These are phyloP conservation scores for Apoda limacodes DNA, from an alignment of 2,888 invertebrate species.

Conservation along the genomic window DNA sequence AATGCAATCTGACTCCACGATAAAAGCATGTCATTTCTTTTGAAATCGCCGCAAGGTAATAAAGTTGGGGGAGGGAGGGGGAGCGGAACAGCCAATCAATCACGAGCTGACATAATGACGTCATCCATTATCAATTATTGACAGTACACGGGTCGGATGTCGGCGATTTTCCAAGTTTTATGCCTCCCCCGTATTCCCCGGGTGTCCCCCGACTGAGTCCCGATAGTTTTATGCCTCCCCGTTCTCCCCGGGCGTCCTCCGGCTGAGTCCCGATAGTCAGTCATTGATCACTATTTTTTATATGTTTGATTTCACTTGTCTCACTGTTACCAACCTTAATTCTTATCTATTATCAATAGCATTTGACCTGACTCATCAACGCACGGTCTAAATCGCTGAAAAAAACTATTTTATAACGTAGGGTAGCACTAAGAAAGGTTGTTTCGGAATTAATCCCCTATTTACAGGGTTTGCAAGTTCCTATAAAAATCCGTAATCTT, in stretches of 20 bases:
- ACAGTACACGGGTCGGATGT: conserved; percentile 53
- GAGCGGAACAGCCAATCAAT: conserved; percentile 53
- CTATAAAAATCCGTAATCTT: no score
- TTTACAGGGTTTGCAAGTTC: no score
- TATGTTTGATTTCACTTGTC: no score
- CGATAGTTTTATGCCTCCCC: no score
- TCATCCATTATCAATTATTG: conserved; percentile 69
- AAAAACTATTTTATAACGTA: no score
- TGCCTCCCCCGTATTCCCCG: conserved; percentile 28
- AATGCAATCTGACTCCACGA: no score
- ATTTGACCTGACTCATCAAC: no score
- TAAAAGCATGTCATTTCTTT: neutral
- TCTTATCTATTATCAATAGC: no score
- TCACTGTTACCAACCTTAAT: no score
- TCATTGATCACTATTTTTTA: neutral
- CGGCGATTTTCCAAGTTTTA: conserved; percentile 56
- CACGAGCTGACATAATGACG: conserved; percentile 60
- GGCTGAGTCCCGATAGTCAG: neutral
- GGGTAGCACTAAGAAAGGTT: no score
- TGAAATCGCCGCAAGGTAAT: conserved; percentile 1
- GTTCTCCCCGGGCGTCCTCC: neutral
- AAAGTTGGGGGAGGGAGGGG: conserved; percentile 7
- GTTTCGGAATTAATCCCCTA: no score
- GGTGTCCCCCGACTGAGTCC: neutral
- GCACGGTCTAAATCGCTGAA: no score